Conservation (phyloP, 1,140 invertebrate genomes). For the Prorops nasuta region DNA sequence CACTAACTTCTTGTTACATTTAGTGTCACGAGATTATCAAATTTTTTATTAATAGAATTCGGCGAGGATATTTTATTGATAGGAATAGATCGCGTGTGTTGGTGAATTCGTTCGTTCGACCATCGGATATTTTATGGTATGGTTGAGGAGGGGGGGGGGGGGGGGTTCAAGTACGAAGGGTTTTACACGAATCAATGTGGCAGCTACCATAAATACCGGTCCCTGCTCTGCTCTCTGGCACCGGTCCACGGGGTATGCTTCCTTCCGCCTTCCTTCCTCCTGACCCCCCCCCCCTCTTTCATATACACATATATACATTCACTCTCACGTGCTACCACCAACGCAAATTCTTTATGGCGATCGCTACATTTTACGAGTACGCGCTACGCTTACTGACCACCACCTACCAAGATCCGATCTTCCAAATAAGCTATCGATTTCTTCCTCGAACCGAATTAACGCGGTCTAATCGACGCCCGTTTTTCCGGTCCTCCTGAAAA, state of each 20-base stretch:
- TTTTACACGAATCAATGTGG: conserved; percentile 35
- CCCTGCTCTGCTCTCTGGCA: conserved; percentile 25
- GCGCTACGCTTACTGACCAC: conserved; percentile 16
- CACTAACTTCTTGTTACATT: no score
- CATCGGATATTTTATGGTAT: no score
- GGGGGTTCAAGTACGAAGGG: conserved; percentile 25
- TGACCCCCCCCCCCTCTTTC: not conserved
- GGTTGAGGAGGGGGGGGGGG: no score
- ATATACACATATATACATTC: not conserved
- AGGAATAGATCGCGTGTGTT: no score
- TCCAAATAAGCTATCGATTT: no score
- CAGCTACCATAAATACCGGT: conserved; percentile 34
- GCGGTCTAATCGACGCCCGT: no score
- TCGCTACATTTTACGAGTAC: conserved; percentile 33
- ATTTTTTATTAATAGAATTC: no score
- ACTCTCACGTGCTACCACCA: no score
- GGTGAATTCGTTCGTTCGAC: conserved; percentile 26
- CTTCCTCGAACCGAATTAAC: no score
- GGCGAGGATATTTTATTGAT: no score
- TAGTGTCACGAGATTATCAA: no score
- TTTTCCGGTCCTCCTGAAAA: no score
- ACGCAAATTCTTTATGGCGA: conserved; percentile 31
- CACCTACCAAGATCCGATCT: conserved; percentile 6
- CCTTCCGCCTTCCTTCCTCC: not conserved
- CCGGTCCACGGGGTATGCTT: conserved; percentile 23